phyloP scores from a whole-genome alignment of 2,797 vertebrate genomes.

The Taenioides sp. region DNA sequence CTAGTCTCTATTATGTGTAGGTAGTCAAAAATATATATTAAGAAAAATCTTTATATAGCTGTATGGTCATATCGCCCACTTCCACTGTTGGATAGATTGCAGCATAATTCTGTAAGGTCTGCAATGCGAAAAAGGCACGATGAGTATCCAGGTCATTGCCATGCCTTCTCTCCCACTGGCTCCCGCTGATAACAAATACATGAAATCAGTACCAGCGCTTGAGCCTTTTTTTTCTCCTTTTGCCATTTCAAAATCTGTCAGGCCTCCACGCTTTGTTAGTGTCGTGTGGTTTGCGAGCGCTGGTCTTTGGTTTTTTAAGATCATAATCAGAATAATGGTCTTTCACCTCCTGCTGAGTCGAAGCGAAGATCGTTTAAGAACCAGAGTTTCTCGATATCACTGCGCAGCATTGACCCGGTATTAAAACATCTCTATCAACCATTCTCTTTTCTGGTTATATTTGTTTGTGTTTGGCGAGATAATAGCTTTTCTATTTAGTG shows the following conservation, averaged over 20 bases:
- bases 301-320: slow-evolving; percentile 17
- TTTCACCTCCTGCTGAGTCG: slow-evolving; percentile 21
- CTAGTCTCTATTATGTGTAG: too few relatives aligned
- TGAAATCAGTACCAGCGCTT: slow-evolving; percentile 40
- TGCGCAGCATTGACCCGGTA: slow-evolving; percentile 49
- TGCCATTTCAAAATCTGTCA: slow-evolving; percentile 37
- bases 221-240: slow-evolving; percentile 21
- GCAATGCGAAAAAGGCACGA: slow-evolving; percentile 19
- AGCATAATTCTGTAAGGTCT: slow-evolving; percentile 13
- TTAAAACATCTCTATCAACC: slow-evolving; percentile 44
- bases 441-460: slow-evolving; percentile 35
- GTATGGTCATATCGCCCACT: neutral
- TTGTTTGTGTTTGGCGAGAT: slow-evolving; percentile 26
- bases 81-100: neutral
- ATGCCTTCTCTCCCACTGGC: slow-evolving; percentile 36
- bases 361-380: slow-evolving; percentile 29
- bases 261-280: slow-evolving; percentile 25
- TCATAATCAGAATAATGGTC: slow-evolving; percentile 30
- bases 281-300: slow-evolving; percentile 22
- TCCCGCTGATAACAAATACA: slow-evolving; percentile 53
- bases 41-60: neutral
- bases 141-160: slow-evolving; percentile 52
- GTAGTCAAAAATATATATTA: too few relatives aligned
- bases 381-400: slow-evolving; percentile 22
- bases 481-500: slow-evolving; percentile 12